Conservation (phyloP, 2,888 invertebrate genomes). For the Spatulosminthurus flaviceps region DNA sequence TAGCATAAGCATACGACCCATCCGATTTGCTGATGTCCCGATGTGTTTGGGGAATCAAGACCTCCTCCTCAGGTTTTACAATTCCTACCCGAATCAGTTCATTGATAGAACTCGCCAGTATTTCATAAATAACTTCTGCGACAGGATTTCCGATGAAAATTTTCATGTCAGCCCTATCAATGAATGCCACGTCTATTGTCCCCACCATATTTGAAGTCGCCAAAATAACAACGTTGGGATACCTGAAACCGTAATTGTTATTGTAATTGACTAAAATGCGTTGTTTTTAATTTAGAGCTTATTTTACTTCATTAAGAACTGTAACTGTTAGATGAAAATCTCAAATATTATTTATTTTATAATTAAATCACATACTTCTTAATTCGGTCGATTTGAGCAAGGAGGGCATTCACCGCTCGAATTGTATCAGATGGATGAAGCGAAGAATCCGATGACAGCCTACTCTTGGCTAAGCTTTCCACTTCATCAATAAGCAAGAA, state of each 20-base stretch:
- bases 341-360: background rate
- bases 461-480: slow-evolving; percentile 90
- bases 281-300: too few species aligned
- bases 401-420: slow-evolving; percentile 93
- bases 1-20: background rate
- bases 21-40: background rate
- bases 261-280: too few species aligned
- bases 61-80: background rate
- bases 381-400: slow-evolving; percentile 92
- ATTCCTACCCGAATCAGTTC: slow-evolving; percentile 80
- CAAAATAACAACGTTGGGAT: slow-evolving; percentile 89
- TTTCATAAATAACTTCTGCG: slow-evolving; percentile 81
- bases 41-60: background rate
- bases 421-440: slow-evolving; percentile 95
- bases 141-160: slow-evolving; percentile 87
- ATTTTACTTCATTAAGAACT: too few species aligned
- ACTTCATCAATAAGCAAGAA: slow-evolving; percentile 96
- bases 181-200: slow-evolving; percentile 92
- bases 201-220: slow-evolving; percentile 96
- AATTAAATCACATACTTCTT: slow-evolving; percentile 73
- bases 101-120: slow-evolving; percentile 80
- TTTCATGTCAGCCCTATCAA: slow-evolving; percentile 95
- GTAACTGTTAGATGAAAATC: background rate
- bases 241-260: too few species aligned
- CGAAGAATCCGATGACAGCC: too few species aligned